A percentile compares a stretch with the other conserved stretches of the same genome.
Conservation (phyloP, 1,140 invertebrate genomes). For the Dendrolimus punctatus region DNA sequence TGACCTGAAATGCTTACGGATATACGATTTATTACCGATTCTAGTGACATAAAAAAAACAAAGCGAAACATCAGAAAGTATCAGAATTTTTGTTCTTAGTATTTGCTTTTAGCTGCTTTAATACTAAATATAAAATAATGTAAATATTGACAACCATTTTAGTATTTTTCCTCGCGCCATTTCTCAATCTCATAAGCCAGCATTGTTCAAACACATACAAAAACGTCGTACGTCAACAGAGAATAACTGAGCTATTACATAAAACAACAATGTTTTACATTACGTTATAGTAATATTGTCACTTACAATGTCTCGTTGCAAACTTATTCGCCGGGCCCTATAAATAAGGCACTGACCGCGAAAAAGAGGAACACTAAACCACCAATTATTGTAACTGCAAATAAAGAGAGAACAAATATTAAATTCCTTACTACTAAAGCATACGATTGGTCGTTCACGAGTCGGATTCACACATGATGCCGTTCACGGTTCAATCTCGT, state of each 20-base stretch:
- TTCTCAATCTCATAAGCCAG: background rate
- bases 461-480: too few relatives aligned
- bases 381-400: conserved; percentile 93
- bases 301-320: conserved; percentile 27
- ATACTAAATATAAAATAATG: too few relatives aligned
- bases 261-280: conserved; percentile 4
- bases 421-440: background rate
- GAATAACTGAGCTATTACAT: conserved; percentile 19
- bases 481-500: too few relatives aligned
- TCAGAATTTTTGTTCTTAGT: too few relatives aligned
- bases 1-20: too few relatives aligned
- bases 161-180: background rate
- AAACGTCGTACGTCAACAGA: conserved; percentile 3
- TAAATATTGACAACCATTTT: too few relatives aligned
- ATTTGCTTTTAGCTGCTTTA: too few relatives aligned
- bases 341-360: conserved; percentile 90
- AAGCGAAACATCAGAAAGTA: too few relatives aligned
- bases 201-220: conserved; percentile 7
- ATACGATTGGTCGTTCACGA: too few relatives aligned
- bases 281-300: conserved; percentile 24
- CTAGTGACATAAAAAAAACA: too few relatives aligned
- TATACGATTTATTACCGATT: too few relatives aligned
- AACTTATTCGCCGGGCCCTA: conserved; percentile 71
- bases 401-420: conserved; percentile 34
- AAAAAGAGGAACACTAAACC: conserved; percentile 95